phyloP scores from a whole-genome alignment of 2,888 invertebrate genomes.

The Morpho deidamia region DNA sequence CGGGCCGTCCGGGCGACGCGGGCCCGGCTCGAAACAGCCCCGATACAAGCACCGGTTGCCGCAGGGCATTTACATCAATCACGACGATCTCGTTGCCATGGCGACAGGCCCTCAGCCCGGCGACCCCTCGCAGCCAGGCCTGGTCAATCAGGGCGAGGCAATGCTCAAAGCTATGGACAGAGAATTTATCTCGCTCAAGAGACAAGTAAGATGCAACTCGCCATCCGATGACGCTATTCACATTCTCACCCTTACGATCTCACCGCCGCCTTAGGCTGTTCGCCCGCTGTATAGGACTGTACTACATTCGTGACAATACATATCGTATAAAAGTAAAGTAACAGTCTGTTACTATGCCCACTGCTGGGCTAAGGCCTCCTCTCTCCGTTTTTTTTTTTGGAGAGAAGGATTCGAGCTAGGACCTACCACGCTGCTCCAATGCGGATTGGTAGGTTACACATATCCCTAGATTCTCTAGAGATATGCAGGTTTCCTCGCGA shows the following conservation, averaged over 20 bases:
- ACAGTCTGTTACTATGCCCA: too few relatives aligned
- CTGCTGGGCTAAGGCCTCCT: too few relatives aligned
- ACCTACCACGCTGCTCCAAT: too few relatives aligned
- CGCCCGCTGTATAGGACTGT: not conserved
- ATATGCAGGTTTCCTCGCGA: too few relatives aligned
- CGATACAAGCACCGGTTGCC: conserved; percentile 92
- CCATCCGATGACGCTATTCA: conserved; percentile 40
- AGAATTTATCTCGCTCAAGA: conserved; percentile 95
- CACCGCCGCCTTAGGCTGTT: conserved; percentile 24
- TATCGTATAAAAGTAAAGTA: too few relatives aligned
- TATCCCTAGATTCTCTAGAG: too few relatives aligned
- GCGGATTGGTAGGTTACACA: too few relatives aligned
- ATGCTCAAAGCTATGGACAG: conserved; percentile 95
- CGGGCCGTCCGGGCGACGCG: conserved; percentile 81
- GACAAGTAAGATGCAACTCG: conserved; percentile 89
- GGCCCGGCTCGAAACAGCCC: conserved; percentile 70
- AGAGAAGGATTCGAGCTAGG: too few relatives aligned
- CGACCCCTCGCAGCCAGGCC: conserved; percentile 68
- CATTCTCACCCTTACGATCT: conserved; percentile 59
- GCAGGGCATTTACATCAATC: conserved; percentile 97
- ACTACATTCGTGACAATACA: not conserved
- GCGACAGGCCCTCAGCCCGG: conserved; percentile 86
- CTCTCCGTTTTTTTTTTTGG: too few relatives aligned
- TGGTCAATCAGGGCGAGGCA: conserved; percentile 84
- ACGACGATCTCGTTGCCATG: conserved; percentile 96